A percentile compares a stretch with the other conserved stretches of the same genome.
Evolutionary conservation across 2,113 vertebrate genomes (phyloP).

Genomic region (Xerus inauris): DNA sequence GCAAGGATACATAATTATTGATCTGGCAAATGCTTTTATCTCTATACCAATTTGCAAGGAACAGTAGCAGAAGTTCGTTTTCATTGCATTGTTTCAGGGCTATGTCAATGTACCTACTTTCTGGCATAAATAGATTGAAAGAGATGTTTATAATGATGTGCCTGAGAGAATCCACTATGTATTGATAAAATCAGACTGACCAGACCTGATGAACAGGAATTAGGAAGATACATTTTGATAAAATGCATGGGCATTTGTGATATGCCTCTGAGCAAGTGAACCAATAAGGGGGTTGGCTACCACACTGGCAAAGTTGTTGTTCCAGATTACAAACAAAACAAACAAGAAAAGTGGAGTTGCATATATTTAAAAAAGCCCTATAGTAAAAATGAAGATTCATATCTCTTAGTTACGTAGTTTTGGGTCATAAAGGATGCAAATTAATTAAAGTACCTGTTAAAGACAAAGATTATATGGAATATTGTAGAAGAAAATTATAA

Average conservation of each 20-base stretch:
- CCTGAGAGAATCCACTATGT: background rate
- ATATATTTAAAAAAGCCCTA: background rate
- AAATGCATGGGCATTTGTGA: background rate
- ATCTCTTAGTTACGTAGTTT: background rate
- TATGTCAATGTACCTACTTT: background rate
- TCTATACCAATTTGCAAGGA: slow-evolving; percentile 32
- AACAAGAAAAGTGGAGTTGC: background rate
- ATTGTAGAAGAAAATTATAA: background rate
- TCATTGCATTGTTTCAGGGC: background rate
- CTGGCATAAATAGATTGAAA: background rate
- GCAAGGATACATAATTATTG: slow-evolving; percentile 38
- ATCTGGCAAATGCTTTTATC: slow-evolving; percentile 55
- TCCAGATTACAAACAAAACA: background rate
- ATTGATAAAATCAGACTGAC: background rate
- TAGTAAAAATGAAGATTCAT: background rate
- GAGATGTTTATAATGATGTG: background rate
- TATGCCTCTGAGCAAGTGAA: background rate
- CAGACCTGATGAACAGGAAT: background rate
- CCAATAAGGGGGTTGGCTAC: background rate
- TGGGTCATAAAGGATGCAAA: background rate
- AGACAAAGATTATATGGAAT: background rate
- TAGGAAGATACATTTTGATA: background rate
- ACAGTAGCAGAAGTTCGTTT: slow-evolving; percentile 36
- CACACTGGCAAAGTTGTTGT: background rate
- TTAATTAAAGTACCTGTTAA: background rate